phyloP scores from a whole-genome alignment of 2,113 vertebrate species.

The Salvator merianae region DNA sequence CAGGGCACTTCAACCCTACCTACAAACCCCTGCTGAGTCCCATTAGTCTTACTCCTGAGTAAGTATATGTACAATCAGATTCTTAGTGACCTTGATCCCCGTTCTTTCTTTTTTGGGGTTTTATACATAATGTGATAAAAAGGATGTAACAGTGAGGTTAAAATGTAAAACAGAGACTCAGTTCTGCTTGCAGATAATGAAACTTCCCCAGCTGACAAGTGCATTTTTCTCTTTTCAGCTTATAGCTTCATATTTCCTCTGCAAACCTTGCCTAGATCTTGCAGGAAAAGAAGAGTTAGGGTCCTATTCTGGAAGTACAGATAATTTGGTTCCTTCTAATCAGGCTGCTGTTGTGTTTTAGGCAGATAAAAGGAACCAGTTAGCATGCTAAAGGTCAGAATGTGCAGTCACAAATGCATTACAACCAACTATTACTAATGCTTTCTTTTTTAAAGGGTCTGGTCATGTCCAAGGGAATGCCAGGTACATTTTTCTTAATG shows the following conservation, averaged over 20 bases:
- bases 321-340: conserved; percentile 58
- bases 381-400: conserved; percentile 76
- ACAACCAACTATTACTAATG: conserved; percentile 74
- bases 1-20: not conserved
- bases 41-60: too few relatives aligned
- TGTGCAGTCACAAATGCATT: conserved; percentile 69
- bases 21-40: not conserved
- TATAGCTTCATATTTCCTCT: not conserved
- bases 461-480: conserved; percentile 82
- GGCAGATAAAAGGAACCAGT: conserved; percentile 66
- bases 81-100: not conserved
- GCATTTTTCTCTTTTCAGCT: conserved; percentile 19
- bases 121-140: not conserved
- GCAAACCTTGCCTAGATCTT: conserved; percentile 19
- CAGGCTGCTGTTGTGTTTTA: conserved; percentile 42
- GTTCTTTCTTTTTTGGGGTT: not conserved
- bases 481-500: conserved; percentile 88
- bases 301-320: conserved; percentile 18
- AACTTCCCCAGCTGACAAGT: conserved; percentile 1
- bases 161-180: not conserved
- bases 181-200: not conserved
- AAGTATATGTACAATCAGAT: not conserved
- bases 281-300: conserved; percentile 48
- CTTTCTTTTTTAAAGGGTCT: conserved; percentile 76
- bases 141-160: not conserved